Percentiles rank a stretch among this genome's conserved stretches.
Evolutionary conservation across 1,140 invertebrate species (phyloP).

Genomic region (Chionoecetes opilio): DNA sequence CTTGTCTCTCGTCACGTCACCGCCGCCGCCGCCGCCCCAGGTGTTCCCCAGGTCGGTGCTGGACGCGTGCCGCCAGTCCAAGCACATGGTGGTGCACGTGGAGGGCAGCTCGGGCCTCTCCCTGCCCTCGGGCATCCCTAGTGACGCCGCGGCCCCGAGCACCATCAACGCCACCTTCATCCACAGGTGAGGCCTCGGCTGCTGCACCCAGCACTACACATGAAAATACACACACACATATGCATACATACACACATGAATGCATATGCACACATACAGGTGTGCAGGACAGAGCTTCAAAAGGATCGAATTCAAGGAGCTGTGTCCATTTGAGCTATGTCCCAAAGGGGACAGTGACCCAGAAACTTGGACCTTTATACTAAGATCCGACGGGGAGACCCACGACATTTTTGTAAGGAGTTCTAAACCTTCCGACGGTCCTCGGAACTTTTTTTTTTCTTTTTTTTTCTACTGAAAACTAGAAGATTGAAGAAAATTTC

Average conservation of each 20-base stretch:
- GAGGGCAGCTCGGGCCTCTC: not conserved
- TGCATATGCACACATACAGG: not conserved
- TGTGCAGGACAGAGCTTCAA: too few relatives aligned
- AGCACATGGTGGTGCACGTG: not conserved
- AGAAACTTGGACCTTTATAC: too few relatives aligned
- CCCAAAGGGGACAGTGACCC: too few relatives aligned
- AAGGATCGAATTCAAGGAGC: too few relatives aligned
- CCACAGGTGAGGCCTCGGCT: not conserved
- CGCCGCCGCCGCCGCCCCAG: not conserved
- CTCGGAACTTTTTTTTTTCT: too few relatives aligned
- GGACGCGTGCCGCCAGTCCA: not conserved
- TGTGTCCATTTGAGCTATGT: too few relatives aligned
- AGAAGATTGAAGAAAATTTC: too few relatives aligned
- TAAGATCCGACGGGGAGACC: too few relatives aligned
- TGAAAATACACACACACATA: not conserved
- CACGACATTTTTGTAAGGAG: too few relatives aligned
- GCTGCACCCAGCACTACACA: not conserved
- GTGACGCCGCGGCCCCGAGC: not conserved
- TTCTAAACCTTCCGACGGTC: too few relatives aligned
- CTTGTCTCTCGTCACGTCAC: not conserved
- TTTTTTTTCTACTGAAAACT: too few relatives aligned
- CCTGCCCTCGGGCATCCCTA: not conserved
- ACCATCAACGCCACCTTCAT: not conserved
- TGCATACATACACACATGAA: constrained; percentile 31
- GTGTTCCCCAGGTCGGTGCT: not conserved